These are phyloP conservation scores for Pseudomyrmex pallidus DNA, from an alignment of 1,140 invertebrate genomes.

Conservation along the genomic window DNA sequence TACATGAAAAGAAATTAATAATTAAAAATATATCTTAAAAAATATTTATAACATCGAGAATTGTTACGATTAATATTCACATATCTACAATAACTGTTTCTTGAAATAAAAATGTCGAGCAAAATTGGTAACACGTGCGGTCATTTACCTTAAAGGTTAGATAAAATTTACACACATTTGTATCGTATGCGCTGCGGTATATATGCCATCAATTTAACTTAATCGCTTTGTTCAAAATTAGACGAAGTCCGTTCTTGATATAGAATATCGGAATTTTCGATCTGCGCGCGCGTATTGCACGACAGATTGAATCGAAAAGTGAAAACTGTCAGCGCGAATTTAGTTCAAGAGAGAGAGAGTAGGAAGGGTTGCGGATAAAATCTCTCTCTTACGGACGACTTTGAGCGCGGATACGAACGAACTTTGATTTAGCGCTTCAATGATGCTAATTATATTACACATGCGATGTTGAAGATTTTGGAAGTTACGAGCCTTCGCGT, in stretches of 20 bases:
- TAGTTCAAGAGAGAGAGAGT: not conserved
- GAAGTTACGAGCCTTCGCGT: not conserved
- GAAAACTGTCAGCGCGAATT: constrained; percentile 4
- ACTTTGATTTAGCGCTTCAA: constrained; percentile 23
- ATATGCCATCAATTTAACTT: not conserved
- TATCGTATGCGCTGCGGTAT: not conserved
- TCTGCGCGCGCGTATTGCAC: not conserved
- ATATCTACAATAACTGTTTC: too few relatives aligned
- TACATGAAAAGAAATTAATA: too few relatives aligned
- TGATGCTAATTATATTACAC: constrained; percentile 20
- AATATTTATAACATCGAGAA: too few relatives aligned
- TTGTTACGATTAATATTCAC: too few relatives aligned
- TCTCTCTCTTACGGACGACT: constrained; percentile 19
- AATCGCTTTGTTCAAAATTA: not conserved
- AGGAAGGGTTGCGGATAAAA: constrained; percentile 3
- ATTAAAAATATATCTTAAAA: too few relatives aligned
- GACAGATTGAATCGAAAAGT: constrained; percentile 20
- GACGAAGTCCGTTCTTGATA: not conserved
- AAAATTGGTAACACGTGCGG: too few relatives aligned
- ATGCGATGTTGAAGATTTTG: constrained; percentile 9
- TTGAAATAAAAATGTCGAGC: too few relatives aligned
- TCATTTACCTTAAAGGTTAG: too few relatives aligned
- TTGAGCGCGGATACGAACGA: constrained; percentile 5
- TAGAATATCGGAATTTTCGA: not conserved
- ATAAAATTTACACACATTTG: too few relatives aligned